Conservation (phyloP, 2,888 invertebrate genomes). For the Gari tellinella region DNA sequence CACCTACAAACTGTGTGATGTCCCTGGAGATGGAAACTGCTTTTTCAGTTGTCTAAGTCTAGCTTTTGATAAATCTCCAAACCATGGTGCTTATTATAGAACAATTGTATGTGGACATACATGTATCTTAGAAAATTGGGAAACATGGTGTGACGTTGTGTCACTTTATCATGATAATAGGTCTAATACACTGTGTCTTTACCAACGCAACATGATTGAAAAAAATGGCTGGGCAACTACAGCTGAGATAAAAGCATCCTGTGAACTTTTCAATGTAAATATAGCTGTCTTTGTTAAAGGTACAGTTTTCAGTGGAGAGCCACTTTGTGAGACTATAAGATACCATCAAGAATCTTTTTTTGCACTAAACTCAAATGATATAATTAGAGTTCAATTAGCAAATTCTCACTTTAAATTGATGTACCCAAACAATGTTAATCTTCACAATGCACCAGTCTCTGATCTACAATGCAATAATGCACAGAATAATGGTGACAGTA, state of each 20-base stretch:
- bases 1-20: not conserved
- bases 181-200: not conserved
- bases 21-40: constrained; percentile 23
- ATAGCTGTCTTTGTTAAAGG: constrained; percentile 16
- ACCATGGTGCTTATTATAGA: constrained; percentile 9
- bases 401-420: constrained; percentile 9
- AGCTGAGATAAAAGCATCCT: constrained; percentile 20
- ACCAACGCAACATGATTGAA: constrained; percentile 8
- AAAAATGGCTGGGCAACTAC: constrained; percentile 16
- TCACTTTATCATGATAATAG: not conserved
- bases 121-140: constrained; percentile 31
- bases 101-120: constrained; percentile 9
- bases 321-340: too few species aligned
- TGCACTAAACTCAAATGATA: not conserved
- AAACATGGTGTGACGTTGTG: not conserved
- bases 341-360: not conserved
- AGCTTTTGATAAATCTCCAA: not conserved
- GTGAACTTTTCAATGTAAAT: constrained; percentile 7
- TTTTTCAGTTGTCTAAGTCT: constrained; percentile 30
- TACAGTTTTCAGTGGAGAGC: not conserved
- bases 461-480: too few species aligned
- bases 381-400: not conserved
- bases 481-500: too few species aligned
- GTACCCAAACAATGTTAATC: too few species aligned
- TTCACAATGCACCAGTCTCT: too few species aligned